Evolutionary conservation across 2,797 vertebrate genomes (phyloP).

Genomic region (Urosaurus nigricauda): DNA sequence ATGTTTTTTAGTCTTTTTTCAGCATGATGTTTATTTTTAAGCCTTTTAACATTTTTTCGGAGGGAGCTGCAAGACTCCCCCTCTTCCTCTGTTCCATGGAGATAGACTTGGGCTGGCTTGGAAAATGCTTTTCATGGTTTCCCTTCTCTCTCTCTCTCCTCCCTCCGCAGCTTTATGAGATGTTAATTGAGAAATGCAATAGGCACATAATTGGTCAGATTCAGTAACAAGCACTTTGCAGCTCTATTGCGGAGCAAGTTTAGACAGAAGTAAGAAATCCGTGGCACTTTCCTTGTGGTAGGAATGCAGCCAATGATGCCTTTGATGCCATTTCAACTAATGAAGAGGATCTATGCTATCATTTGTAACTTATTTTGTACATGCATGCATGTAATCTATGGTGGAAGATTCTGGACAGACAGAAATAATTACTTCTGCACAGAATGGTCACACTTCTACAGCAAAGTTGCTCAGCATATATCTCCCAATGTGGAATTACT

Average conservation of each 20-base stretch:
- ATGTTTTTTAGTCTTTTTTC: conserved; percentile 73
- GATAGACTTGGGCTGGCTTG: not conserved
- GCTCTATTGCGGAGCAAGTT: not conserved
- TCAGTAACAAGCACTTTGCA: not conserved
- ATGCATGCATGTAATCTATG: too few relatives aligned
- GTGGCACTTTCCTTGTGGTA: not conserved
- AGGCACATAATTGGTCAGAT: not conserved
- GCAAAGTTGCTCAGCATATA: too few relatives aligned
- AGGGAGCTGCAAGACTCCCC: not conserved
- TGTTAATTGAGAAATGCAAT: conserved; percentile 33
- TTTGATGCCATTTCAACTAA: not conserved
- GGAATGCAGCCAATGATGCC: not conserved
- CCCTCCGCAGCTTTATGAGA: not conserved
- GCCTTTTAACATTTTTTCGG: conserved; percentile 50
- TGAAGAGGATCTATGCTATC: not conserved
- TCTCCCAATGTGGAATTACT: too few relatives aligned
- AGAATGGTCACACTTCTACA: too few relatives aligned
- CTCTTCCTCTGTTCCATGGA: not conserved
- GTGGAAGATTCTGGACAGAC: too few relatives aligned
- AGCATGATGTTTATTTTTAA: conserved; percentile 65
- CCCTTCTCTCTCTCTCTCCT: not conserved
- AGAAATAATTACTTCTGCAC: too few relatives aligned
- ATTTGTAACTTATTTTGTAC: not conserved
- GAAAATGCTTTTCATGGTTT: not conserved
- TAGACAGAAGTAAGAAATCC: not conserved